A percentile compares a stretch with the other conserved stretches of the same genome.
These are phyloP conservation scores for Hyla sarda DNA, from an alignment of 2,113 vertebrate genomes.

Conservation along the genomic window DNA sequence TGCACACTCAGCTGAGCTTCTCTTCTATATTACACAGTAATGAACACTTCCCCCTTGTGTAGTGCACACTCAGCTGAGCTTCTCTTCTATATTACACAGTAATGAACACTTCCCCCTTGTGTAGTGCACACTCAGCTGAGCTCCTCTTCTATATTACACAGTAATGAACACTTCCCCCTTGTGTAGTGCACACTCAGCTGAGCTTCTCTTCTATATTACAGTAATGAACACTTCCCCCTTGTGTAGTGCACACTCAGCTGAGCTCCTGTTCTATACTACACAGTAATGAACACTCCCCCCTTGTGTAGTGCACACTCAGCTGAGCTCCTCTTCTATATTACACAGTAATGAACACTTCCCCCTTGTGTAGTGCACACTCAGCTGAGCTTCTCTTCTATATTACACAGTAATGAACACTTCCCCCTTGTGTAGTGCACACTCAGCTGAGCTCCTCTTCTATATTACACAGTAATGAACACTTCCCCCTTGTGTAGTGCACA, in stretches of 20 bases:
- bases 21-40: neutral
- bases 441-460: neutral
- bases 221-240: slow-evolving; percentile 11
- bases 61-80: neutral
- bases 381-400: neutral
- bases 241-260: neutral
- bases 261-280: neutral
- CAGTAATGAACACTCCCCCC: neutral
- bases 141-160: neutral
- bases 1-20: neutral
- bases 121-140: neutral
- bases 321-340: neutral
- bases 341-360: slow-evolving; percentile 22
- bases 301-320: neutral
- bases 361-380: neutral
- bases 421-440: neutral
- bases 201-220: neutral
- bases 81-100: neutral
- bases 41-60: slow-evolving; percentile 4
- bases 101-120: slow-evolving; percentile 7
- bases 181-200: neutral
- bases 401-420: slow-evolving; percentile 19
- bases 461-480: slow-evolving; percentile 16
- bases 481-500: neutral
- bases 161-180: slow-evolving; percentile 11